Conservation (phyloP, 1,140 invertebrate genomes). For the Magallana ariakensis region DNA sequence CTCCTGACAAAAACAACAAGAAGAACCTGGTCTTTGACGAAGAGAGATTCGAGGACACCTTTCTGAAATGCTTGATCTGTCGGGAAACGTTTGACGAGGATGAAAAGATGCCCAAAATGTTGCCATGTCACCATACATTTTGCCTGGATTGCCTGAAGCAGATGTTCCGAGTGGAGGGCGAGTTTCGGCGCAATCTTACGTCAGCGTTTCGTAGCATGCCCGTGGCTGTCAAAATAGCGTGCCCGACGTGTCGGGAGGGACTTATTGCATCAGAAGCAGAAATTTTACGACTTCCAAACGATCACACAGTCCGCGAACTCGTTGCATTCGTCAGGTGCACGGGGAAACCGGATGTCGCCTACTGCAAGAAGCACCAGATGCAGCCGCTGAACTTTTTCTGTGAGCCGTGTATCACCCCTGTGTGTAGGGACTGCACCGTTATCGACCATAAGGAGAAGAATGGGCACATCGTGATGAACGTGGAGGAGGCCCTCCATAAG, state of each 20-base stretch:
- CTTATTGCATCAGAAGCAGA: slow-evolving; percentile 89
- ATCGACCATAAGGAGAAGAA: slow-evolving; percentile 75
- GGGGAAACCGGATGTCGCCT: slow-evolving; percentile 69
- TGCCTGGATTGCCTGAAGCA: slow-evolving; percentile 82
- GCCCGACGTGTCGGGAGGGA: slow-evolving; percentile 94
- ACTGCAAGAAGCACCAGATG: slow-evolving; percentile 74
- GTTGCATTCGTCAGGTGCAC: slow-evolving; percentile 70
- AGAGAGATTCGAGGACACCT: slow-evolving; percentile 75
- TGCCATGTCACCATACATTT: slow-evolving; percentile 78
- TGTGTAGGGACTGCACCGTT: slow-evolving; percentile 77
- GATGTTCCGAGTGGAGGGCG: slow-evolving; percentile 76
- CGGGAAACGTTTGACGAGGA: slow-evolving; percentile 74
- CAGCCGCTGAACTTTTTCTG: slow-evolving; percentile 78
- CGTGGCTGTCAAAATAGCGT: slow-evolving; percentile 75
- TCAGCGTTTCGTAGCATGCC: slow-evolving; percentile 75
- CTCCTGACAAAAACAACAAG: slow-evolving; percentile 59
- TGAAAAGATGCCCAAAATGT: slow-evolving; percentile 76
- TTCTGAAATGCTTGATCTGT: slow-evolving; percentile 77
- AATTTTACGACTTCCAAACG: slow-evolving; percentile 73
- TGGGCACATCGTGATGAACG: slow-evolving; percentile 76
- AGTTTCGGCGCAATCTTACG: slow-evolving; percentile 73
- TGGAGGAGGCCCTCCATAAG: slow-evolving; percentile 74
- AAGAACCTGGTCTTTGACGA: slow-evolving; percentile 75
- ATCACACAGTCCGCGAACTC: slow-evolving; percentile 74
- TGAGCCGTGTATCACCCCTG: slow-evolving; percentile 74